Conservation (phyloP, 2,797 vertebrate species). For the Sebastes variabilis region DNA sequence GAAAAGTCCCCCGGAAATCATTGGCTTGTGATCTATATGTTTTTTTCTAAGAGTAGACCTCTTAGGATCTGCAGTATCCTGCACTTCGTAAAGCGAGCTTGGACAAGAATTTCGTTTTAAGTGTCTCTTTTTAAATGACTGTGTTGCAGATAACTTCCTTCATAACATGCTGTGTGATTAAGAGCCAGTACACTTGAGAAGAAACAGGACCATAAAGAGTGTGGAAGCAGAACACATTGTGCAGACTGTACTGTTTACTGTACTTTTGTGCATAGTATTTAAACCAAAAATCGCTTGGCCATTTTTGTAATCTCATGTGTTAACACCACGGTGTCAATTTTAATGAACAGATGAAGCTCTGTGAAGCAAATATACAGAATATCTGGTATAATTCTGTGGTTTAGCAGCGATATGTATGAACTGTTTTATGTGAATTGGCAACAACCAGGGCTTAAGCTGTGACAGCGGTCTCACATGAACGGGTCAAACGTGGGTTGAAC, state of each 20-base stretch:
- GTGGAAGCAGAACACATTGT: neutral
- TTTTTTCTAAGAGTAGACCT: neutral
- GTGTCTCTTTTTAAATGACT: neutral
- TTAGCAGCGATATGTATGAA: neutral
- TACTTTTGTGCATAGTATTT: neutral
- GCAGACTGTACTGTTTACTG: neutral
- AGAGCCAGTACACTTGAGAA: neutral
- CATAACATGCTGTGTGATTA: neutral
- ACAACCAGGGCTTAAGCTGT: neutral
- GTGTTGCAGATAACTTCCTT: neutral
- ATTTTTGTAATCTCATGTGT: neutral
- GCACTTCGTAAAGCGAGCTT: neutral
- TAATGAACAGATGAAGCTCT: neutral
- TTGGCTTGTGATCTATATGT: neutral
- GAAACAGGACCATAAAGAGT: neutral
- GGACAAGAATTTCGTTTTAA: neutral
- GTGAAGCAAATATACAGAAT: neutral
- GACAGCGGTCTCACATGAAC: neutral
- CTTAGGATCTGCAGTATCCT: neutral
- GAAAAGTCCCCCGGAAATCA: neutral
- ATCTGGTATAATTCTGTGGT: neutral
- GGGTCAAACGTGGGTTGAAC: neutral
- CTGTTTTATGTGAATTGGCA: neutral
- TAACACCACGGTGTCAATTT: neutral
- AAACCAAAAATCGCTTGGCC: neutral